phyloP scores from a whole-genome alignment of 1,140 invertebrate genomes.

The Antheraea pernyi region DNA sequence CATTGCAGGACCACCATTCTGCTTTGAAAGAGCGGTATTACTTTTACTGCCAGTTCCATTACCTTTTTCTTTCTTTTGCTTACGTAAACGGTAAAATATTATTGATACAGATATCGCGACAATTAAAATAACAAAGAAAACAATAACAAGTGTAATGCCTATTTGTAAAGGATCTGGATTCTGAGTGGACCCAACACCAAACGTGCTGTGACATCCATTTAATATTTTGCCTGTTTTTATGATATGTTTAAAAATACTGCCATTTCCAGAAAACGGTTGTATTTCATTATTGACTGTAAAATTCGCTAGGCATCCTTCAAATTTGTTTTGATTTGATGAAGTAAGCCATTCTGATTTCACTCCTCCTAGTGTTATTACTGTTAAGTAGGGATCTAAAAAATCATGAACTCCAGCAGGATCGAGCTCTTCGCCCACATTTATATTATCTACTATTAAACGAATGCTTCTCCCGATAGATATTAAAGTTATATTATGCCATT shows the following conservation, averaged over 20 bases:
- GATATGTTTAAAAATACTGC: conserved; percentile 87
- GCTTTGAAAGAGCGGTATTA: conserved; percentile 82
- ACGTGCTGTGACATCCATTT: conserved; percentile 84
- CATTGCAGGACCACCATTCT: conserved; percentile 81
- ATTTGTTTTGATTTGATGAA: conserved; percentile 79
- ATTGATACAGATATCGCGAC: conserved; percentile 94
- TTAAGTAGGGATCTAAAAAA: conserved; percentile 94
- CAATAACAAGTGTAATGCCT: conserved; percentile 94
- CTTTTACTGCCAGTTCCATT: conserved; percentile 79
- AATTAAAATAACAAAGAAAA: conserved; percentile 94
- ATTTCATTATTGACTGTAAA: conserved; percentile 94
- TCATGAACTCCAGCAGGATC: conserved; percentile 92
- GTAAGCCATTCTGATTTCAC: conserved; percentile 80
- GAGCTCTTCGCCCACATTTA: conserved; percentile 89
- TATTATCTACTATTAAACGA: conserved; percentile 84
- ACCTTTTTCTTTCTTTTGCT: conserved; percentile 91
- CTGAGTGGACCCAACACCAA: conserved; percentile 86
- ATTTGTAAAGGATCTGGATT: conserved; percentile 93
- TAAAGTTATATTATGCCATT: conserved; percentile 92
- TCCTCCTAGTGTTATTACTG: conserved; percentile 88
- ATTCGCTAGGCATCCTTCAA: conserved; percentile 94
- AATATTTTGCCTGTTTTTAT: conserved; percentile 85
- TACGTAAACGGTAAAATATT: conserved; percentile 91
- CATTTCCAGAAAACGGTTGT: conserved; percentile 93
- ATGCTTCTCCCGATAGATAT: conserved; percentile 84